Evolutionary conservation across 2,797 vertebrate species (phyloP).

Genomic region (Molossus alvarezi): DNA sequence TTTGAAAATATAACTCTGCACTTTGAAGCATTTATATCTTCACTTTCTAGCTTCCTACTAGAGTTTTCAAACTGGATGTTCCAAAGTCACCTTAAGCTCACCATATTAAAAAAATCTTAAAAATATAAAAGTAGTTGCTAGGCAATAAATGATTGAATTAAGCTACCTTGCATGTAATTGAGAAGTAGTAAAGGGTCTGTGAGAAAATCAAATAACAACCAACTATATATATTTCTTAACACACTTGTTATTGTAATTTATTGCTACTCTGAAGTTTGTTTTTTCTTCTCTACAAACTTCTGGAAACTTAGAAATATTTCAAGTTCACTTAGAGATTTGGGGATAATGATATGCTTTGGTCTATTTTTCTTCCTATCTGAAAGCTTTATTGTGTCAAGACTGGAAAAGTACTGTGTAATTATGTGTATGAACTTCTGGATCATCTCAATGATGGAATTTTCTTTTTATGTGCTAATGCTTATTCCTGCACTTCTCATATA

Average conservation of each 20-base stretch:
- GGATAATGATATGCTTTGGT: conserved; percentile 81
- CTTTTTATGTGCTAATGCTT: conserved; percentile 81
- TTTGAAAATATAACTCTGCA: background rate
- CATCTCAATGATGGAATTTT: conserved; percentile 73
- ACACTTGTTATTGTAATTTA: conserved; percentile 3
- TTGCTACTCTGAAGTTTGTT: conserved; percentile 7
- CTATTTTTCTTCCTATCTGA: conserved; percentile 77
- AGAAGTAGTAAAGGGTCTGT: background rate
- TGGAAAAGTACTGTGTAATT: conserved; percentile 68
- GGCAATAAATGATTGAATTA: background rate
- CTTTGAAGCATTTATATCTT: background rate
- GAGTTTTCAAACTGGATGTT: background rate
- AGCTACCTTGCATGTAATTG: background rate
- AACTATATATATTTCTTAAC: background rate
- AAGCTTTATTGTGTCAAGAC: conserved; percentile 79
- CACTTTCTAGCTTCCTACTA: background rate
- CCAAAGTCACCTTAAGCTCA: background rate
- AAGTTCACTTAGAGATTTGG: conserved; percentile 54
- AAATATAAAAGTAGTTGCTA: background rate
- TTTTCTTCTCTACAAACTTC: conserved; percentile 63
- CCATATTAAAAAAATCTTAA: background rate
- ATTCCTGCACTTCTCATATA: conserved; percentile 75
- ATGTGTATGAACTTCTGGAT: conserved; percentile 73
- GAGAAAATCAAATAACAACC: background rate
- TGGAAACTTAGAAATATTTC: conserved; percentile 68